These are phyloP conservation scores for Pithecia hirsuta DNA, from an alignment of 2,797 vertebrate species.

Conservation along the genomic window DNA sequence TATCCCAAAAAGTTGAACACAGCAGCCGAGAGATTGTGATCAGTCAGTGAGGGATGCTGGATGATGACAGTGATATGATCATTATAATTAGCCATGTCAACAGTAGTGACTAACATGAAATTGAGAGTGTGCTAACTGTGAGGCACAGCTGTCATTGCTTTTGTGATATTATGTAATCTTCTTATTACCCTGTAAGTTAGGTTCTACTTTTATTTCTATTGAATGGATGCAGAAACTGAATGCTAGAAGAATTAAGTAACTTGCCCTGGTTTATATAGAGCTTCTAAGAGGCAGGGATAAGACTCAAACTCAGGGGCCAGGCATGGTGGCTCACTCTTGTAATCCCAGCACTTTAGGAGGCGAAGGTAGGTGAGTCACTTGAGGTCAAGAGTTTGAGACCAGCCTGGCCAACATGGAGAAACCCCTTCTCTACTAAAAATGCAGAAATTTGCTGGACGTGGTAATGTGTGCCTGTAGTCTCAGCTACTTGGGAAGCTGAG, in stretches of 20 bases:
- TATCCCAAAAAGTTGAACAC: not conserved
- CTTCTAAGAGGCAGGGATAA: not conserved
- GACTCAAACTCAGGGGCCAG: not conserved
- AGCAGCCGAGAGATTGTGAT: not conserved
- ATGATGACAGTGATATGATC: not conserved
- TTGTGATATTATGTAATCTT: not conserved
- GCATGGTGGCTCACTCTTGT: no score
- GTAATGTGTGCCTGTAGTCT: no score
- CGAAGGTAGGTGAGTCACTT: no score
- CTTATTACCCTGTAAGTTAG: not conserved
- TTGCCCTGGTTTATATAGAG: not conserved
- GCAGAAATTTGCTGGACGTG: no score
- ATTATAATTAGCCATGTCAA: not conserved
- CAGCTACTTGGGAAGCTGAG: no score
- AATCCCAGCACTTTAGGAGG: no score
- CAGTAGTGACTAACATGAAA: not conserved
- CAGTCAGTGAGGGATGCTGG: not conserved
- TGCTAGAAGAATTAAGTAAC: not conserved
- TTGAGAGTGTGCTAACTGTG: not conserved
- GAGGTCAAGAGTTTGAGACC: no score
- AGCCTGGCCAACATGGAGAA: no score
- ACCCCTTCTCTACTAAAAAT: no score
- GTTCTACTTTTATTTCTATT: not conserved
- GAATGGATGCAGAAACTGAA: not conserved
- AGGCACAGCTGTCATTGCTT: not conserved